These are phyloP conservation scores for Aegotheles bennettii DNA, from an alignment of 2,113 vertebrate species.

Conservation along the genomic window DNA sequence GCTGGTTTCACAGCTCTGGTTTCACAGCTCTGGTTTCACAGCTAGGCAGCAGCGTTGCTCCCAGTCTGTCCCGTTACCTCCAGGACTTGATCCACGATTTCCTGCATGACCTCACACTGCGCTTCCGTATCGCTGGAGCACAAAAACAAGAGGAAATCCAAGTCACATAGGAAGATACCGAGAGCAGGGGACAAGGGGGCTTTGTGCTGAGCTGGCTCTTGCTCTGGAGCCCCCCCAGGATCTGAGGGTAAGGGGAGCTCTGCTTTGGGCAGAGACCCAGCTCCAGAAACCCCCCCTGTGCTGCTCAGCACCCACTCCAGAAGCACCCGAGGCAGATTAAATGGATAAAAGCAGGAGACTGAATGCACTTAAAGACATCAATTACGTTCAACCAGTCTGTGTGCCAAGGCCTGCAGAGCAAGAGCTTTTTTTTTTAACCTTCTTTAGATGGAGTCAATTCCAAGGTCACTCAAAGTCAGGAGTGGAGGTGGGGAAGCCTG, in stretches of 20 bases:
- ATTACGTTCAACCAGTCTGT: neutral
- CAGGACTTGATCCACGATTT: conserved; percentile 94
- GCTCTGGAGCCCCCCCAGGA: neutral
- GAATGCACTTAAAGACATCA: neutral
- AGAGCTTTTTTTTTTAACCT: neutral
- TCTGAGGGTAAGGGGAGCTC: neutral
- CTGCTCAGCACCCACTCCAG: neutral
- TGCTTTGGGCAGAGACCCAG: neutral
- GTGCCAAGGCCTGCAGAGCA: neutral
- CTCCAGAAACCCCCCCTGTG: neutral
- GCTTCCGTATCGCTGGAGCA: conserved; percentile 86
- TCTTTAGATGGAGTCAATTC: neutral
- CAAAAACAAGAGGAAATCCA: conserved; percentile 7
- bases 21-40: neutral
- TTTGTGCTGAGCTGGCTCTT: neutral
- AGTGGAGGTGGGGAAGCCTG: neutral
- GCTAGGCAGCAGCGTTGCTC: neutral
- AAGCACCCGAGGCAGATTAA: accelerated
- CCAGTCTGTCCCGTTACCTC: conserved; percentile 73
- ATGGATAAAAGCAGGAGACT: neutral
- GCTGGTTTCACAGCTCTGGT: too few species aligned
- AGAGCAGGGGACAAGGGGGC: neutral
- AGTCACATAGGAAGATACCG: neutral
- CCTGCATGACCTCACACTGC: conserved; percentile 98
- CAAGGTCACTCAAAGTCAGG: neutral